These are phyloP conservation scores for Lacerta viridis DNA, from an alignment of 2,797 vertebrate genomes.

Conservation along the genomic window DNA sequence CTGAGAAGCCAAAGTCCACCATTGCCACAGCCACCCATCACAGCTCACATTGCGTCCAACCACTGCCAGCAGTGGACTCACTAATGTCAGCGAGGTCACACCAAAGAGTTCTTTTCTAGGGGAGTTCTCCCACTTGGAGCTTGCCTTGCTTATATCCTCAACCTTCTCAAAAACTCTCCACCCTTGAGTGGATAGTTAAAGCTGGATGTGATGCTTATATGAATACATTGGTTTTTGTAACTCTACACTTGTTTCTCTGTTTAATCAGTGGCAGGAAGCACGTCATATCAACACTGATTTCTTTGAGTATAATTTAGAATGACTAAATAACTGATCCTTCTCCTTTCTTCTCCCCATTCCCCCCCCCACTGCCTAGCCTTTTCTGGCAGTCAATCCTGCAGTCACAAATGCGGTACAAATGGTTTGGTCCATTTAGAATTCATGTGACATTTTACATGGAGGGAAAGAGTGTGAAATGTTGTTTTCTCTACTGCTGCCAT, in stretches of 20 bases:
- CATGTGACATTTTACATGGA: slow-evolving; percentile 77
- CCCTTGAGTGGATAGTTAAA: slow-evolving; percentile 46
- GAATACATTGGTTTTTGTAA: slow-evolving; percentile 61
- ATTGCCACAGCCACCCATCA: not conserved
- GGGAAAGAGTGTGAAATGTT: slow-evolving; percentile 75
- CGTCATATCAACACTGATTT: slow-evolving; percentile 60
- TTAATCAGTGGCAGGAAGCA: slow-evolving; percentile 64
- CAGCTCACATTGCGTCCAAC: not conserved
- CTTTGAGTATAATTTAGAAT: slow-evolving; percentile 52
- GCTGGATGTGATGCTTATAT: slow-evolving; percentile 47
- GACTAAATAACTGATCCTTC: slow-evolving; percentile 37
- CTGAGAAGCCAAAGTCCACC: too few relatives aligned
- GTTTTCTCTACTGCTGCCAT: slow-evolving; percentile 69
- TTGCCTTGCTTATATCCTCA: not conserved
- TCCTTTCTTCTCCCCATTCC: slow-evolving; percentile 34
- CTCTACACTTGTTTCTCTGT: slow-evolving; percentile 72
- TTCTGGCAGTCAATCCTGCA: slow-evolving; percentile 55
- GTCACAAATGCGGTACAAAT: slow-evolving; percentile 63
- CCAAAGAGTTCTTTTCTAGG: not conserved
- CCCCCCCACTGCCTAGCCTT: not conserved
- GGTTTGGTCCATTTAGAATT: slow-evolving; percentile 78
- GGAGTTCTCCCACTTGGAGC: not conserved
- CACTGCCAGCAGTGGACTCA: not conserved
- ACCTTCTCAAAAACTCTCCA: not conserved
- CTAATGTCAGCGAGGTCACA: not conserved